Evolutionary conservation across 2,113 vertebrate species (phyloP).

Genomic region (Trogon surrucura): DNA sequence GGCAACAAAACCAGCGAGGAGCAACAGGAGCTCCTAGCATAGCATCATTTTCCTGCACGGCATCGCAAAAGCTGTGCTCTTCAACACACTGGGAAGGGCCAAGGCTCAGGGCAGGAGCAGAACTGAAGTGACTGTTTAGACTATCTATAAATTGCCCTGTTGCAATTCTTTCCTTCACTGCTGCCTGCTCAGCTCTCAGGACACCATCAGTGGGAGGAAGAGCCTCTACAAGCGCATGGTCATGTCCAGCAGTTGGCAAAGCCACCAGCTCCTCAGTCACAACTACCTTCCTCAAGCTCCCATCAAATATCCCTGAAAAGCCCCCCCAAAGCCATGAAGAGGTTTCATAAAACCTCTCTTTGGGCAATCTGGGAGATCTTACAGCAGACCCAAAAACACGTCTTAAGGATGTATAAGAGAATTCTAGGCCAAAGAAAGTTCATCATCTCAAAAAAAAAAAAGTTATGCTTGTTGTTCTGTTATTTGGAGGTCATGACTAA

Average conservation of each 20-base stretch:
- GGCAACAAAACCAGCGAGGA: background rate
- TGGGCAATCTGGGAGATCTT: background rate
- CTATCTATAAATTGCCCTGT: background rate
- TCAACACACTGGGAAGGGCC: background rate
- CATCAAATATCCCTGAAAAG: background rate
- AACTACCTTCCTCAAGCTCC: background rate
- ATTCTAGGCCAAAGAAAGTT: background rate
- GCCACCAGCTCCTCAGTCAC: background rate
- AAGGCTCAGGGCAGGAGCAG: background rate
- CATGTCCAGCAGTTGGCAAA: background rate
- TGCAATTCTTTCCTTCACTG: background rate
- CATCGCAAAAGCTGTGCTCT: background rate
- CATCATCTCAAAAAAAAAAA: background rate
- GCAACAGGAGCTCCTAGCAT: background rate
- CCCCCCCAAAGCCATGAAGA: background rate
- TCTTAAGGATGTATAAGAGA: background rate
- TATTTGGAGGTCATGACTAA: background rate
- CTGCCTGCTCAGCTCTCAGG: background rate
- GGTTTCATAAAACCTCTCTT: background rate
- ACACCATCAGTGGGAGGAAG: background rate
- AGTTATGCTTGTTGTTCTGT: too few species aligned
- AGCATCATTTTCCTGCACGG: background rate
- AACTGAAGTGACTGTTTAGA: background rate
- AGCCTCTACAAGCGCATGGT: rapidly evolving
- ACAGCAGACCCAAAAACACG: rapidly evolving